These are phyloP conservation scores for Sylvicapra grimmia DNA, from an alignment of 2,113 vertebrate genomes.

Conservation along the genomic window DNA sequence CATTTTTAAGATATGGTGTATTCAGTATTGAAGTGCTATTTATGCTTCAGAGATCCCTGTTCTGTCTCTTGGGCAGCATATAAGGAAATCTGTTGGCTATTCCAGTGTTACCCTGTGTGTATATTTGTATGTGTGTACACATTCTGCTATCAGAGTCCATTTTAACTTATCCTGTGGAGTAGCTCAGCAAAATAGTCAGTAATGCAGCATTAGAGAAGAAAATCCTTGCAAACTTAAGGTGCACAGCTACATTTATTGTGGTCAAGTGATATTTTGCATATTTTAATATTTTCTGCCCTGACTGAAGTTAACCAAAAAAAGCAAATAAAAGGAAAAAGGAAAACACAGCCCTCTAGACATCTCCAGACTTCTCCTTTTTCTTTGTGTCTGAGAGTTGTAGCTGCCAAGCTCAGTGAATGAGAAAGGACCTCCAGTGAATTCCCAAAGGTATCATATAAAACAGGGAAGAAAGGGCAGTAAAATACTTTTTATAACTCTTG, in stretches of 20 bases:
- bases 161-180: not conserved
- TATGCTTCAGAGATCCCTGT: not conserved
- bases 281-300: not conserved
- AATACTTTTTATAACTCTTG: not conserved
- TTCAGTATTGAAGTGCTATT: not conserved
- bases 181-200: not conserved
- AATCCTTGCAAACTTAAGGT: not conserved
- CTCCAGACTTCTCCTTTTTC: not conserved
- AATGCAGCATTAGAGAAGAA: not conserved
- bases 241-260: not conserved
- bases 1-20: not conserved
- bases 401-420: not conserved
- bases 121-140: too few relatives aligned
- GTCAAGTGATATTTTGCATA: not conserved
- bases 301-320: not conserved
- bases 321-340: not conserved
- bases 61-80: not conserved
- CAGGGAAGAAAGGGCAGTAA: not conserved
- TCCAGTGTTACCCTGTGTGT: not conserved
- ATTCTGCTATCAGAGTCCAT: rapidly evolving
- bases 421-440: not conserved
- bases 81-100: not conserved
- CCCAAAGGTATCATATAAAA: not conserved
- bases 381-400: not conserved
- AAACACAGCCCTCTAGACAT: not conserved